Base-by-base conservation (phyloP, 2,888 invertebrate species). In the Callinectes sapidus region DNA sequence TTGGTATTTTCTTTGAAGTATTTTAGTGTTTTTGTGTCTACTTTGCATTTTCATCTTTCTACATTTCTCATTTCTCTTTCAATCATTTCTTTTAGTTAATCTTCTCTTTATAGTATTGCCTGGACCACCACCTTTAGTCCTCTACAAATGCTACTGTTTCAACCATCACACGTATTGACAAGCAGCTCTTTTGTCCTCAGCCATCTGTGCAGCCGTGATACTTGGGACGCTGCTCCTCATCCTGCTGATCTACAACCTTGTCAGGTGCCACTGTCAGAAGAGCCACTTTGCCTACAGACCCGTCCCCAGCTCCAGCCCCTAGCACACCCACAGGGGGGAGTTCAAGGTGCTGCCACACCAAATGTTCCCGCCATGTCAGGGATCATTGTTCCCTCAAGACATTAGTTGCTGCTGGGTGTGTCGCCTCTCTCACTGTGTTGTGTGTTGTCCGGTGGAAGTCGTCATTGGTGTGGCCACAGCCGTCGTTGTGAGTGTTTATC, bases 221-320 rank as follows among this genome's bases (percentile, higher is more conserved):
- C 66, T 89, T 32, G 89, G 66, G 18, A 42, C 71, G 55, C 54
- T 88, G 89, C 28, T 89, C 55, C 71, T 89, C 66, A n/a, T 89
- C 35, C 48, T 71, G 42, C 16, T 89, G 42, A 42, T n/a, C 23
- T 89, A 71, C 42, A 71, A 71, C 71, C 32, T 71, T 13, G 13
- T 89, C 35, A 18, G 8, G 23, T 35, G n/a, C 28, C 55, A 42
- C n/a, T 39, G 35, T n/a, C 66, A 23, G 35, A 35, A 32, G 39
- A 35, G 39, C 18, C 35, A 66, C 89, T 89, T 39, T 71, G 42
- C 89, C 42, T 89, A 89, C 89, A 71, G 71, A 32, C 71, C 71
- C 42, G 89, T 89, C 66, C 89, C 89, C 18, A 71, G 71, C 71
- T 66, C 66, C 71, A 54, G 39, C 23, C 66, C 89, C 8, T 89